Percentiles rank a stretch among this genome's conserved stretches.
Evolutionary conservation across 2,888 invertebrate genomes (phyloP).

Genomic region (Tachina lurida): DNA sequence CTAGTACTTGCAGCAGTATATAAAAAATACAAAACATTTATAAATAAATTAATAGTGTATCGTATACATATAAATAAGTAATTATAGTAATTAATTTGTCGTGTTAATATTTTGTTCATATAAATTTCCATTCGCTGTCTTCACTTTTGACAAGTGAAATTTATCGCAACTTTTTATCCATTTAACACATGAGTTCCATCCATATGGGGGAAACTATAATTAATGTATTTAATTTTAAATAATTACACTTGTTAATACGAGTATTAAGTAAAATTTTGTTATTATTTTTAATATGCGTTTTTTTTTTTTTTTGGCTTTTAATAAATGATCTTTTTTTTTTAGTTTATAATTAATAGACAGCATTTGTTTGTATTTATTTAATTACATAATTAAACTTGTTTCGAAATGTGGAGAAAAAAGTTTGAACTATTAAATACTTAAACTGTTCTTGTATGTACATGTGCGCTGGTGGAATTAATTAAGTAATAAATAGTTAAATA

Average conservation of each 20-base stretch:
- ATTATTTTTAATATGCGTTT: background rate
- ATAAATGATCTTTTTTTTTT: background rate
- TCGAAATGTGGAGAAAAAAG: no score
- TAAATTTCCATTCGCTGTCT: constrained; percentile 5
- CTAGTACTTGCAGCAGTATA: background rate
- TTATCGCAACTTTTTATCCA: constrained; percentile 41
- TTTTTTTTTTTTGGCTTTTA: background rate
- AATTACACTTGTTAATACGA: constrained; percentile 52
- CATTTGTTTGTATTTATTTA: background rate
- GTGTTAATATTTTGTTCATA: constrained; percentile 46
- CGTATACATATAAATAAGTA: constrained; percentile 63
- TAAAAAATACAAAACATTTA: constrained; percentile 9
- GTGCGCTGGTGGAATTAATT: no score
- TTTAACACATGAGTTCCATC: constrained; percentile 7
- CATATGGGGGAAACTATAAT: constrained; percentile 15
- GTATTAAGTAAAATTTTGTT: constrained; percentile 10
- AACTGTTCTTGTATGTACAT: no score
- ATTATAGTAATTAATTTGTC: constrained; percentile 70
- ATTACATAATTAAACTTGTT: background rate
- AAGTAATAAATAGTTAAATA: no score
- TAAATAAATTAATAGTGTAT: constrained; percentile 6
- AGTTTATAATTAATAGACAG: background rate
- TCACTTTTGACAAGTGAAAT: constrained; percentile 60
- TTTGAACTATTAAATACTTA: no score
- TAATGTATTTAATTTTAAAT: constrained; percentile 56